These are phyloP conservation scores for Crenichthys baileyi DNA, from an alignment of 2,797 vertebrate species.

Conservation along the genomic window DNA sequence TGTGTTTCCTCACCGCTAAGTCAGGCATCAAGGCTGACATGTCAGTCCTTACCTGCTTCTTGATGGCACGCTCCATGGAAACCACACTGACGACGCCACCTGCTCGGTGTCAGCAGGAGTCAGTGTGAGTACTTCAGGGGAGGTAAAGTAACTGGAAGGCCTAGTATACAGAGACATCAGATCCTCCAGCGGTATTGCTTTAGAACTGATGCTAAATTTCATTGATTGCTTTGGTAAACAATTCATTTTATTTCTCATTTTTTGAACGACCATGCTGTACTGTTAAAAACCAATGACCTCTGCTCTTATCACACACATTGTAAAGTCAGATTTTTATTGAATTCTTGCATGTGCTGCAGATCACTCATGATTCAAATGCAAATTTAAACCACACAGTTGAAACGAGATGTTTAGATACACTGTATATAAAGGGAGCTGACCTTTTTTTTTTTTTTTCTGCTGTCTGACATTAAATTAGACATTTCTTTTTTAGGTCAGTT, in stretches of 20 bases:
- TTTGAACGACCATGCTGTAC: background rate
- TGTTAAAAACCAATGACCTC: constrained; percentile 24
- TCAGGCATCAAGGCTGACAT: constrained; percentile 60
- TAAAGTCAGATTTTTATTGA: constrained; percentile 5
- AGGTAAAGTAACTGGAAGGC: constrained; percentile 25
- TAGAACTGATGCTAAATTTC: constrained; percentile 22
- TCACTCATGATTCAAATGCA: background rate
- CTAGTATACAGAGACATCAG: constrained; percentile 10
- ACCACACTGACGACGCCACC: constrained; percentile 76
- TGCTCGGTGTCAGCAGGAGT: constrained; percentile 79
- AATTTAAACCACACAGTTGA: background rate
- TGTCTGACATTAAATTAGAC: background rate
- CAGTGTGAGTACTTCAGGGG: constrained; percentile 53
- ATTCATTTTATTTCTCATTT: background rate
- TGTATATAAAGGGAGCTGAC: background rate
- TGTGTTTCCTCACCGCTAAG: constrained; percentile 64
- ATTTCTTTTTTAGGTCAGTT: background rate
- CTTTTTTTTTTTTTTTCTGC: background rate
- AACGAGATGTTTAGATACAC: background rate
- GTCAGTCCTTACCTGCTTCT: constrained; percentile 73
- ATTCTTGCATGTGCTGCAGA: constrained; percentile 12
- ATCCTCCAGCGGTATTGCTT: constrained; percentile 12
- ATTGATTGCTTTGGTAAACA: constrained; percentile 25
- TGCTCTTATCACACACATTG: constrained; percentile 19
- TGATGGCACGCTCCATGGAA: constrained; percentile 62